Conservation (phyloP, 2,888 invertebrate genomes). For the Ellobium chinense region DNA sequence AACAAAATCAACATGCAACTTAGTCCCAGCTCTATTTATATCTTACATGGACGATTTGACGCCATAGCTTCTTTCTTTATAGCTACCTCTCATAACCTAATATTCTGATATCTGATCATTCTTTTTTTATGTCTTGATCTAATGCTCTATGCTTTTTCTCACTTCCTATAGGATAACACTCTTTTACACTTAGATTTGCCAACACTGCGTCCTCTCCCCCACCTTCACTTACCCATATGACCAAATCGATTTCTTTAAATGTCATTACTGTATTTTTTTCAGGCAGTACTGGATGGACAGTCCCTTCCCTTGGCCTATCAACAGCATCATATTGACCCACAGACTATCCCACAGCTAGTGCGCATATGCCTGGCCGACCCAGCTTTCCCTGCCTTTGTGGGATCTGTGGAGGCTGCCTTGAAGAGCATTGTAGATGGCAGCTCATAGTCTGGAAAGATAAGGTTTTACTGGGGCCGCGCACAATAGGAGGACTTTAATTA, state of each 20-base stretch:
- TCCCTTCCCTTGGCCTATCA: conserved; percentile 25
- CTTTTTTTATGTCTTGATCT: too few relatives aligned
- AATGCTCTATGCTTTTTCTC: too few relatives aligned
- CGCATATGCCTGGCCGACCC: conserved; percentile 69
- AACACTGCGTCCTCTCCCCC: too few relatives aligned
- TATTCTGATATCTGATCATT: too few relatives aligned
- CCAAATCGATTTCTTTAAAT: not conserved
- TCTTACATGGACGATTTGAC: not conserved
- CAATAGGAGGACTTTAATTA: too few relatives aligned
- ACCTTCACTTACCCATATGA: not conserved
- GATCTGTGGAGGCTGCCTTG: conserved; percentile 31
- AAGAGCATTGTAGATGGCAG: not conserved
- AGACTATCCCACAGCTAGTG: conserved; percentile 33
- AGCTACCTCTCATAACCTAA: too few relatives aligned
- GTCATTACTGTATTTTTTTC: not conserved
- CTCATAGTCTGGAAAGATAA: not conserved
- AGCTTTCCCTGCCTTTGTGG: conserved; percentile 72
- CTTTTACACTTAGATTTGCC: too few relatives aligned
- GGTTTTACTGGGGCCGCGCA: too few relatives aligned
- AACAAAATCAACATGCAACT: too few relatives aligned
- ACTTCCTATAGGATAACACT: too few relatives aligned
- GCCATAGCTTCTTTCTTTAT: not conserved
- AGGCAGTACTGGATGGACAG: not conserved
- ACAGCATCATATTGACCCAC: not conserved
- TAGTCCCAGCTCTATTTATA: too few relatives aligned